Base-by-base conservation (phyloP, 2,113 vertebrate genomes). In the Leiothrix lutea region DNA sequence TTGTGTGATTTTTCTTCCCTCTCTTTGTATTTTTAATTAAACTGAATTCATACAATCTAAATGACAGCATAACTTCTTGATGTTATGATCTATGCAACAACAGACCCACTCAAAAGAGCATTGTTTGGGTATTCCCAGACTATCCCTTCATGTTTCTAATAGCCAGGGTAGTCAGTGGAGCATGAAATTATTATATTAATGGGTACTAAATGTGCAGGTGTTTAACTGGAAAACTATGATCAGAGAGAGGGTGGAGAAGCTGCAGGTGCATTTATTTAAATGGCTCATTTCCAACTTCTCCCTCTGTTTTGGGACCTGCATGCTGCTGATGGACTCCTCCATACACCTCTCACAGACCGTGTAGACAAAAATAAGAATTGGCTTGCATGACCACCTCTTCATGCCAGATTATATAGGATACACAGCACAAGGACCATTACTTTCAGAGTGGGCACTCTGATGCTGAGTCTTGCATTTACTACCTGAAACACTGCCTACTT, bases 151-250 rank as follows among this genome's bases (percentile, higher is more conserved):
- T 18, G 3, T 85, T 86, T 69, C 35, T 58, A 92, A 77, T 23
- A 92, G 62, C 61, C 69, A 77, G 51, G 22, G 38, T 71, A 93
- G 71, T 42, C 81, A 90, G 71, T 23, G 24, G 73, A 97, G 91
- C 91, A 87, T 66, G 83, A 97, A 96, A 97, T 97, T 90, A 96
- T 97, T 94, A 82, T 97, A 96, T 95, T 96, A 97, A 97, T 95
- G 47, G 84, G 67, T 79, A 95, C 92, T 67, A 89, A 96, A 93
- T 8, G 88, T 56, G 61, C 95, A 97, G 72, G 94, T 95, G 95
- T 86, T 86, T 96, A 96, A 95, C 80, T 90, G 80, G 89, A 94
- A 96, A 95, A 69, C n/a, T 28, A 44, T 33, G 40, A 81, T 56
- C 80, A 74, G 65, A 61, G 4, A 78, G 50, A 95, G 31, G 70